phyloP scores from a whole-genome alignment of 2,113 vertebrate genomes.

The Grantiella picta region DNA sequence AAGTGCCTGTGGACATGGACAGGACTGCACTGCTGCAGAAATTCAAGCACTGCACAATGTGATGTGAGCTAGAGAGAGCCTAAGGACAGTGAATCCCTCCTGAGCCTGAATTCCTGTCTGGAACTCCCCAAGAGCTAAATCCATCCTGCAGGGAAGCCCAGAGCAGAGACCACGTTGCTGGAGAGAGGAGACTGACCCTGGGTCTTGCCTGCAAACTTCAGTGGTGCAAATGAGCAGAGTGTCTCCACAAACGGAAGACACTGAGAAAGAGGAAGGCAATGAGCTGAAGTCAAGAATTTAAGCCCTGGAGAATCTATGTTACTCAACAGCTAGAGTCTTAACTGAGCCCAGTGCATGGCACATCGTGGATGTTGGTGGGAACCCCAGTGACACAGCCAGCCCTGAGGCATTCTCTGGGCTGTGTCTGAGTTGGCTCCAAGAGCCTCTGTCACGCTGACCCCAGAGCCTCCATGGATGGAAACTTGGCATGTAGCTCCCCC shows the following conservation, averaged over 20 bases:
- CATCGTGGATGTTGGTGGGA: background rate
- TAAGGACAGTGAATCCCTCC: background rate
- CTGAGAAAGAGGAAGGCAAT: background rate
- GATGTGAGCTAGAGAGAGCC: background rate
- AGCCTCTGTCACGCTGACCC: background rate
- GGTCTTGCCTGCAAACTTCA: background rate
- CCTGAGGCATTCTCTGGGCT: rapidly evolving
- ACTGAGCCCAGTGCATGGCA: background rate
- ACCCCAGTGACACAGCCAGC: background rate
- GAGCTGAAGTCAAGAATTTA: background rate
- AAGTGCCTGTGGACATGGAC: background rate
- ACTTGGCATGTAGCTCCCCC: rapidly evolving
- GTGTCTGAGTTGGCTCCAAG: rapidly evolving
- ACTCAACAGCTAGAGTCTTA: background rate
- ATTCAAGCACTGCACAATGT: rapidly evolving
- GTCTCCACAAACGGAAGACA: background rate
- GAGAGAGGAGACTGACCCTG: background rate
- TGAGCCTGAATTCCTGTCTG: background rate
- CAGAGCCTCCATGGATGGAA: background rate
- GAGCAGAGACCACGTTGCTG: rapidly evolving
- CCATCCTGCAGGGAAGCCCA: background rate
- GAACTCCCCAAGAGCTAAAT: background rate
- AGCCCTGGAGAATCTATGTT: background rate
- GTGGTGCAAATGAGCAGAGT: background rate
- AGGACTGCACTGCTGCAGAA: background rate